These are phyloP conservation scores for Penaeus indicus DNA, from an alignment of 1,140 invertebrate genomes.

Conservation along the genomic window DNA sequence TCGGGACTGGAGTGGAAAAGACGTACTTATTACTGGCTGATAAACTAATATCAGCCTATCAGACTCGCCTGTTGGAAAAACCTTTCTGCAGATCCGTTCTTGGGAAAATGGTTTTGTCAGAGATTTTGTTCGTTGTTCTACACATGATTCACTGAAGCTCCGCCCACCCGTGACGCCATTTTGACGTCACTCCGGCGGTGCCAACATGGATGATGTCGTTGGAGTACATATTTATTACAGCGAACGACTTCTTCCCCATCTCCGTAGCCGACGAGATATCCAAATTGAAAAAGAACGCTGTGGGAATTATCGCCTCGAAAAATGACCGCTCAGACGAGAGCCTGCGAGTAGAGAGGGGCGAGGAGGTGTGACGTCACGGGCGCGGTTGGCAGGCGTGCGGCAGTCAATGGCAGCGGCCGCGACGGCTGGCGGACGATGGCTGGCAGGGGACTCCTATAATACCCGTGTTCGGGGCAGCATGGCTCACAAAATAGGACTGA, in stretches of 20 bases:
- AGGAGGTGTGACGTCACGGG: constrained; percentile 43
- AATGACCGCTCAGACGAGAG: neutral
- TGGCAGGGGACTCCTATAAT: constrained; percentile 51
- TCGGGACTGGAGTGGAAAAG: no score
- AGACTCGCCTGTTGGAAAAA: neutral
- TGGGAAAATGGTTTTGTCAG: constrained; percentile 38
- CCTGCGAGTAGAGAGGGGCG: constrained; percentile 6
- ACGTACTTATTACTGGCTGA: no score
- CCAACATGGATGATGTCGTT: constrained; percentile 18
- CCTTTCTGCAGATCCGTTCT: neutral
- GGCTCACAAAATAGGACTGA: constrained; percentile 59
- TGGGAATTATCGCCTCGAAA: neutral
- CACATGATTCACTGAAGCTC: constrained; percentile 59
- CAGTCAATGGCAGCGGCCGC: constrained; percentile 42
- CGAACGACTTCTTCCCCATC: neutral
- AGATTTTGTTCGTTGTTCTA: constrained; percentile 26
- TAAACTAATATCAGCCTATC: neutral
- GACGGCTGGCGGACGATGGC: constrained; percentile 45
- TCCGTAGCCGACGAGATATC: neutral
- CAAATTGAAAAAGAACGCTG: neutral
- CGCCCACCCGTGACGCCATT: constrained; percentile 42
- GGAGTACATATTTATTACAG: neutral
- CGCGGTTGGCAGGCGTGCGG: constrained; percentile 37
- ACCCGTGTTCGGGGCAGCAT: constrained; percentile 59
- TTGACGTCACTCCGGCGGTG: constrained; percentile 47